Base-by-base conservation (phyloP, 2,797 vertebrate genomes). In the Fundulus diaphanus region DNA sequence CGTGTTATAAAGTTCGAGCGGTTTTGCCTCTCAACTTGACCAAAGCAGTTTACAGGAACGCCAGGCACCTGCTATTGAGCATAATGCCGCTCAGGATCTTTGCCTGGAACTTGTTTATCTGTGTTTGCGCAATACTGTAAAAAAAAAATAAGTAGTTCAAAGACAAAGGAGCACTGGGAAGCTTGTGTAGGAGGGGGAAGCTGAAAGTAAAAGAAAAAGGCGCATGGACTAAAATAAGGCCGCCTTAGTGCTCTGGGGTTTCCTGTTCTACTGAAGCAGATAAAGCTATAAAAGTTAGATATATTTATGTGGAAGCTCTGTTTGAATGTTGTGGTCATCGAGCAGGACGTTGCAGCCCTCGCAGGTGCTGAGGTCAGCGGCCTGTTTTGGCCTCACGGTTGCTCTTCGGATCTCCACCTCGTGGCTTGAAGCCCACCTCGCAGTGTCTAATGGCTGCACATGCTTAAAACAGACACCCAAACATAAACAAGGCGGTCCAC, bases 391-490 rank as follows among this genome's bases (percentile, higher is more conserved):
- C 31, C 73, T 78, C 78, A 69, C 27, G 70, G 65, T n/a, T 27
- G 84, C 86, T 83, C n/a, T 88, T 81, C 82, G 76, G 90, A 72
- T 85, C 90, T 90, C 89, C 92, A 91, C 87, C 92, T 93, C 88
- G 92, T 92, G 89, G 87, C 78, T 91, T 89, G 87, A 87, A 80
- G 69, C 68, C 85, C 74, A 76, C 87, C 81, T 78, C 84, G 70
- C 86, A 90, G 80, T 18, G 57, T 74, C 35, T 68, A 79, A 54
- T 12, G 70, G 24, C 67, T 40, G 77, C 72, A 57, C 33, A 78
- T 35, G 80, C 66, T 57, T 44, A 49, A 70, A 80, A 87, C 77
- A 87, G 74, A 79, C 72, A 65, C 29, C 20, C 11, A 31, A n/a
- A 37, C 74, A 86, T 54, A 63, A 69, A 76, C 82, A 56, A 68